Evolutionary conservation across 2,113 vertebrate species (phyloP).

Genomic region (Neolamprologus longior): DNA sequence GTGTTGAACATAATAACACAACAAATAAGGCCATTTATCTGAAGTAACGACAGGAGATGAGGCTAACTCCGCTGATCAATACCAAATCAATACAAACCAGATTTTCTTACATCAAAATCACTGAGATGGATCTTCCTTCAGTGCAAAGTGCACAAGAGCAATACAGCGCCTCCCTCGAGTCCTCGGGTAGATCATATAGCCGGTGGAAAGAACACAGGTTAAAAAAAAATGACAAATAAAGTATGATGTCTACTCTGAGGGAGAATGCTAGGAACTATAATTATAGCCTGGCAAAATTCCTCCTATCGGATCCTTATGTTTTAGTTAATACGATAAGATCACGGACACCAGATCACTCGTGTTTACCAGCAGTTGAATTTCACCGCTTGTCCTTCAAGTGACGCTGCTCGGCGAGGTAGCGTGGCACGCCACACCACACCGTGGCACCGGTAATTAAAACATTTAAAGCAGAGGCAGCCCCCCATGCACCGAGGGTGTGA

Average conservation of each 20-base stretch:
- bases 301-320: constrained; percentile 30
- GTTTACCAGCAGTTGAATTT: constrained; percentile 72
- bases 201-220: constrained; percentile 15
- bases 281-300: constrained; percentile 38
- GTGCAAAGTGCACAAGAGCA: constrained; percentile 53
- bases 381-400: constrained; percentile 81
- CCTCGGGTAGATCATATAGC: constrained; percentile 36
- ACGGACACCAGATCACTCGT: constrained; percentile 43
- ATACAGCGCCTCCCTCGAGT: constrained; percentile 45
- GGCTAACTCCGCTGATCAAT: constrained; percentile 59
- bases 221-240: background rate
- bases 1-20: constrained; percentile 74
- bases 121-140: constrained; percentile 62
- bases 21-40: constrained; percentile 72
- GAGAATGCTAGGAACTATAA: constrained; percentile 54
- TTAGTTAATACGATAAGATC: constrained; percentile 54
- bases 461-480: constrained; percentile 84
- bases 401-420: constrained; percentile 7
- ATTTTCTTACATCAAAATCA: constrained; percentile 74
- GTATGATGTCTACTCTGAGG: background rate
- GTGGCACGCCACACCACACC: constrained; percentile 43
- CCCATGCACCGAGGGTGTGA: constrained; percentile 79
- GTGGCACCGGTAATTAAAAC: constrained; percentile 91
- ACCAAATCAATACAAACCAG: constrained; percentile 64
- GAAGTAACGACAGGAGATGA: constrained; percentile 66